These are phyloP conservation scores for Myotis planiceps DNA, from an alignment of 2,797 vertebrate species.

Conservation along the genomic window DNA sequence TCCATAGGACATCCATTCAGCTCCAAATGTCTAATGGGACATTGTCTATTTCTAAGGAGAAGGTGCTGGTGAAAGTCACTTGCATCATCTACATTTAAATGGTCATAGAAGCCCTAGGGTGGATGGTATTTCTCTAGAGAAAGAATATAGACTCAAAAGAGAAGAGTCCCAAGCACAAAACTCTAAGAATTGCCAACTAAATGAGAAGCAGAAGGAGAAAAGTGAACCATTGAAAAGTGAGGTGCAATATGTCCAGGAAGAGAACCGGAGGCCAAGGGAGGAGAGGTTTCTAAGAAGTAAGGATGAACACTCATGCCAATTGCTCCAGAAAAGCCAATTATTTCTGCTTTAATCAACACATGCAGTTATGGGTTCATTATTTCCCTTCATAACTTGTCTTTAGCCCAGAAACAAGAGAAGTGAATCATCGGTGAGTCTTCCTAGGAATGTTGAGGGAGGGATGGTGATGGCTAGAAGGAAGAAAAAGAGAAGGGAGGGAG, in stretches of 20 bases:
- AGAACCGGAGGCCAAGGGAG: background rate
- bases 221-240: background rate
- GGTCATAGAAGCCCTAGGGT: background rate
- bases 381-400: background rate
- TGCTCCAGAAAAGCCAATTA: background rate
- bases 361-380: background rate
- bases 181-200: background rate
- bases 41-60: background rate
- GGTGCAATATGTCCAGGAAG: background rate
- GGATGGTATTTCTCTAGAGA: background rate
- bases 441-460: background rate
- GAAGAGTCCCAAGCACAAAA: background rate
- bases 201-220: background rate
- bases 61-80: background rate
- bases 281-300: background rate
- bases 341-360: background rate
- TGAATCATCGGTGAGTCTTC: background rate
- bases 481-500: background rate
- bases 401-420: background rate
- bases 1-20: background rate
- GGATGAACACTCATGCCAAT: background rate
- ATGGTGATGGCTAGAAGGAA: background rate
- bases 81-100: background rate
- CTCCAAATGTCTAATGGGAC: background rate
- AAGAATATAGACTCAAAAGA: background rate